Evolutionary conservation across 2,113 vertebrate species (phyloP).

Genomic region (Sylvietta virens): DNA sequence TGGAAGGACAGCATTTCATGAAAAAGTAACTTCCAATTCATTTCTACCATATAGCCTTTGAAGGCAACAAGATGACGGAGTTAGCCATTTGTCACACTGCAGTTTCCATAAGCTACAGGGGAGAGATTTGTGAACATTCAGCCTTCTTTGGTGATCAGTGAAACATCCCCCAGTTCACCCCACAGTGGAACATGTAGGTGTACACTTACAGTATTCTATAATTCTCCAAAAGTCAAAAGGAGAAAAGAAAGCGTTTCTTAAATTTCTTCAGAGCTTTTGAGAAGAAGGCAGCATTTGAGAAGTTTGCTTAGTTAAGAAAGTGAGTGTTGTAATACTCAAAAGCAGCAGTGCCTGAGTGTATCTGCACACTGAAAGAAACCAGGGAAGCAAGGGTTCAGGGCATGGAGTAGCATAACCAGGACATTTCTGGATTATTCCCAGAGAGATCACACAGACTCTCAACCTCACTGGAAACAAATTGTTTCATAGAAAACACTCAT

Average conservation of each 20-base stretch:
- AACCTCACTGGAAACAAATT: background rate
- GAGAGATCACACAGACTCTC: background rate
- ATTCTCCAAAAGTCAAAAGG: background rate
- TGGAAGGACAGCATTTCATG: background rate
- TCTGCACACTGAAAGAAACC: accelerated
- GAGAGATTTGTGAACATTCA: background rate
- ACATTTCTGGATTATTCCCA: background rate
- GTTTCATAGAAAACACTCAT: background rate
- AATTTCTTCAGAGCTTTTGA: background rate
- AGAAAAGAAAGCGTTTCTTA: background rate
- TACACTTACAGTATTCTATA: background rate
- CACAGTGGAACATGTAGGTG: accelerated
- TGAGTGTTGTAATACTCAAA: background rate
- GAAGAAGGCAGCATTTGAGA: background rate
- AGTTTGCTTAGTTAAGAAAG: background rate
- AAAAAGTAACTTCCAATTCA: background rate
- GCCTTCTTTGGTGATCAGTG: background rate
- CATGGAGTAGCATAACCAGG: accelerated
- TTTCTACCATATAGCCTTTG: background rate
- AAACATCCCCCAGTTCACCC: background rate
- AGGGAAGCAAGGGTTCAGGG: background rate
- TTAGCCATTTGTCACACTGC: background rate
- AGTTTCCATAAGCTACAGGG: background rate
- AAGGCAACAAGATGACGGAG: background rate
- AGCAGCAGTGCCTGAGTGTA: background rate